These are phyloP conservation scores for Hemichromis elongatus DNA, from an alignment of 2,113 vertebrate species.

Conservation along the genomic window DNA sequence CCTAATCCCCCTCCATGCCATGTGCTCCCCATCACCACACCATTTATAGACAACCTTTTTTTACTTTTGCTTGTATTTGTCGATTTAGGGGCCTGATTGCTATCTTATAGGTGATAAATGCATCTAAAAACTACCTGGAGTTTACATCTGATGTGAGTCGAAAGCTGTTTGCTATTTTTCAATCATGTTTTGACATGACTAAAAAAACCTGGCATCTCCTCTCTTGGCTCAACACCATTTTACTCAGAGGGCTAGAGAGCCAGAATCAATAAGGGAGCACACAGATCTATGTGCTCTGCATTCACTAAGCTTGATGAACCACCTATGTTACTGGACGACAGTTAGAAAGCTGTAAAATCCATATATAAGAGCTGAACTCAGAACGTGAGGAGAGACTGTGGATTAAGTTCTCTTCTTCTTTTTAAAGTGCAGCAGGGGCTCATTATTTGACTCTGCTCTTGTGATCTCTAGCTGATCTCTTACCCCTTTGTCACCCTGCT, in stretches of 20 bases:
- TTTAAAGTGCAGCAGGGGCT: neutral
- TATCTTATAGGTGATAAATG: neutral
- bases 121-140: neutral
- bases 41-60: neutral
- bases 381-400: neutral
- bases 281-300: neutral
- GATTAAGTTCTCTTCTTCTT: neutral
- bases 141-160: neutral
- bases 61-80: neutral
- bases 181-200: neutral
- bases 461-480: conserved; percentile 45
- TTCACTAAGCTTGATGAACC: neutral
- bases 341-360: neutral
- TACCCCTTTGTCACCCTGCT: conserved; percentile 41
- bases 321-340: neutral
- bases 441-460: conserved; percentile 25
- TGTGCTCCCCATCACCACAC: conserved; percentile 7
- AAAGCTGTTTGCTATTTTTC: neutral
- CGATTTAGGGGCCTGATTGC: neutral
- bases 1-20: conserved; percentile 12
- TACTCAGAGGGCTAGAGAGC: neutral
- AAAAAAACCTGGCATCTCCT: neutral
- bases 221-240: neutral
- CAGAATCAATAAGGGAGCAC: conserved; percentile 2
- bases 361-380: neutral